Conservation (phyloP, 2,797 vertebrate genomes). For the Cyclura pinguis region DNA sequence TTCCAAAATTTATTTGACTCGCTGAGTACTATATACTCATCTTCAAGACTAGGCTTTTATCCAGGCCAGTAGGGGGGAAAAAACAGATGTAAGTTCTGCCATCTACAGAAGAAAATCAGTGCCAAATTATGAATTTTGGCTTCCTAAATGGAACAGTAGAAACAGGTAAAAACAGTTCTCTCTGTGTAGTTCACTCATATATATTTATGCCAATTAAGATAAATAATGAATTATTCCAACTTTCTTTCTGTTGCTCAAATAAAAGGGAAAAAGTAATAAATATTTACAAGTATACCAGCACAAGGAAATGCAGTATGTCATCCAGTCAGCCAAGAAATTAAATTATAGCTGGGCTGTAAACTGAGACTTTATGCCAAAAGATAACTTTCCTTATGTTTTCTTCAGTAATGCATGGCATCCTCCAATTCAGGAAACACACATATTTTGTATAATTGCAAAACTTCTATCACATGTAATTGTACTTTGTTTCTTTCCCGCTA, state of each 20-base stretch:
- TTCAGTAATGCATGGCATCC: slow-evolving; percentile 26
- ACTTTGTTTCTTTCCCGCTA: not conserved
- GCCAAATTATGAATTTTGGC: not conserved
- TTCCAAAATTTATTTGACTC: not conserved
- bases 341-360: slow-evolving; percentile 57
- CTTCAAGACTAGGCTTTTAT: not conserved
- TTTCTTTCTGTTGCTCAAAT: slow-evolving; percentile 43
- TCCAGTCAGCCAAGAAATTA: slow-evolving; percentile 69
- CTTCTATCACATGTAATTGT: not conserved
- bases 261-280: slow-evolving; percentile 63
- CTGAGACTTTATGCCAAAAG: slow-evolving; percentile 43
- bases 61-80: not conserved
- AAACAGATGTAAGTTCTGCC: not conserved
- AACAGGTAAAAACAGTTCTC: not conserved
- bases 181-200: slow-evolving; percentile 24
- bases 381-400: slow-evolving; percentile 51
- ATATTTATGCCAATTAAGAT: slow-evolving; percentile 33
- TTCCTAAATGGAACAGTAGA: not conserved
- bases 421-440: slow-evolving; percentile 40
- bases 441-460: not conserved
- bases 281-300: slow-evolving; percentile 50
- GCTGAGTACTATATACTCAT: not conserved
- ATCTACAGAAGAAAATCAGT: not conserved
- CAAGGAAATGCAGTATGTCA: slow-evolving; percentile 59
- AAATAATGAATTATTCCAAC: slow-evolving; percentile 35